phyloP scores from a whole-genome alignment of 1,140 invertebrate genomes.

The Chrysopa pallens region DNA sequence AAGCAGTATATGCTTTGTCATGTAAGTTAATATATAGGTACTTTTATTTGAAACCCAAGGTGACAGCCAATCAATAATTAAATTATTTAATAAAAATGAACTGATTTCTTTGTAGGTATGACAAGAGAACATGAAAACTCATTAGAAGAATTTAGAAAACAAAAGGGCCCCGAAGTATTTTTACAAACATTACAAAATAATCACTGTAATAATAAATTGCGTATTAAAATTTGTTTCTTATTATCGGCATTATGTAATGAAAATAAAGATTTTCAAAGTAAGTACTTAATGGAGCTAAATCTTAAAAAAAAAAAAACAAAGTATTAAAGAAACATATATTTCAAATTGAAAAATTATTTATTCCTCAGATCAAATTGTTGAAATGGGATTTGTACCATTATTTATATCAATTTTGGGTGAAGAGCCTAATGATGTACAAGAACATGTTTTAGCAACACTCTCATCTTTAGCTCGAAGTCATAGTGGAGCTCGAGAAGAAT shows the following conservation, averaged over 20 bases:
- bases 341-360: background rate
- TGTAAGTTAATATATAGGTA: slow-evolving; percentile 29
- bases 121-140: slow-evolving; percentile 35
- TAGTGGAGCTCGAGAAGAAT: slow-evolving; percentile 9
- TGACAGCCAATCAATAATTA: too few relatives aligned
- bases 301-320: too few relatives aligned
- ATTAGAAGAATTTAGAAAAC: slow-evolving; percentile 33
- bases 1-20: slow-evolving; percentile 57
- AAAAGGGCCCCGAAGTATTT: slow-evolving; percentile 42
- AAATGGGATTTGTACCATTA: slow-evolving; percentile 12
- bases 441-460: slow-evolving; percentile 15
- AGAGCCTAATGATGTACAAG: slow-evolving; percentile 13
- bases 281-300: too few relatives aligned
- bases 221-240: slow-evolving; percentile 52
- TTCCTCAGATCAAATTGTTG: slow-evolving; percentile 11
- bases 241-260: slow-evolving; percentile 32
- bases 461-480: slow-evolving; percentile 13
- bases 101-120: slow-evolving; percentile 39
- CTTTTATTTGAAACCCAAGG: slow-evolving; percentile 1
- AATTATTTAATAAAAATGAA: too few relatives aligned
- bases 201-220: slow-evolving; percentile 30
- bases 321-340: background rate
- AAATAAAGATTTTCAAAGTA: background rate
- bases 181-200: slow-evolving; percentile 36
- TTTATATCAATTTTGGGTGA: slow-evolving; percentile 12